A percentile compares a stretch with the other conserved stretches of the same genome.
Evolutionary conservation across 2,797 vertebrate genomes (phyloP).

Genomic region (Ispidina lecontei): DNA sequence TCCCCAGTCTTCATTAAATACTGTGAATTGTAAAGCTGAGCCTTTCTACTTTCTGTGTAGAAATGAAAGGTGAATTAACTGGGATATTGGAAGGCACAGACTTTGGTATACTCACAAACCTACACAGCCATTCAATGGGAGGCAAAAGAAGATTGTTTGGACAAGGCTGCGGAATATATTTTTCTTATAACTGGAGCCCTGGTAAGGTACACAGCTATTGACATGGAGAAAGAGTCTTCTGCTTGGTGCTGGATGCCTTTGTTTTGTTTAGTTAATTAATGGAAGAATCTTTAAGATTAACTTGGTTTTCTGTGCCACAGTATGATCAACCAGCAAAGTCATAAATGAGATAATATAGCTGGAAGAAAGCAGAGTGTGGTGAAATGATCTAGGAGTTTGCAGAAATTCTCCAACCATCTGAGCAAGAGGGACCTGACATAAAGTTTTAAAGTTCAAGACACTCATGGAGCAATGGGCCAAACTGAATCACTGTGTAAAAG

Average conservation of each 20-base stretch:
- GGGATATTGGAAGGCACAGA: neutral
- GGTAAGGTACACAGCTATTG: neutral
- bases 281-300: conserved; percentile 22
- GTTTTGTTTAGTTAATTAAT: conserved; percentile 28
- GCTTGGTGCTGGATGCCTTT: neutral
- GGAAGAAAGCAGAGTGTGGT: conserved; percentile 5
- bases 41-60: neutral
- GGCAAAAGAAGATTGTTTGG: neutral
- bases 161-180: neutral
- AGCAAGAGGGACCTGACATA: conserved; percentile 67
- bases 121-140: neutral
- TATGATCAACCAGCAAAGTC: neutral
- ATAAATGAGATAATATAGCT: conserved; percentile 39
- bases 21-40: neutral
- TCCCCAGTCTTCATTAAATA: neutral
- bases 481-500: conserved; percentile 51
- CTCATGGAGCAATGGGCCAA: conserved; percentile 42
- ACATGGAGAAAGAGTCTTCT: conserved; percentile 8
- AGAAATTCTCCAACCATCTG: neutral
- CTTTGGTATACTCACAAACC: neutral
- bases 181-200: neutral
- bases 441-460: conserved; percentile 67
- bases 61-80: neutral
- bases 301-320: neutral
- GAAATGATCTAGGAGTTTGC: conserved; percentile 41